Percentiles rank a stretch among this genome's conserved stretches.
Evolutionary conservation across 2,113 vertebrate genomes (phyloP).

Genomic region (Acrocephalus arundinaceus): DNA sequence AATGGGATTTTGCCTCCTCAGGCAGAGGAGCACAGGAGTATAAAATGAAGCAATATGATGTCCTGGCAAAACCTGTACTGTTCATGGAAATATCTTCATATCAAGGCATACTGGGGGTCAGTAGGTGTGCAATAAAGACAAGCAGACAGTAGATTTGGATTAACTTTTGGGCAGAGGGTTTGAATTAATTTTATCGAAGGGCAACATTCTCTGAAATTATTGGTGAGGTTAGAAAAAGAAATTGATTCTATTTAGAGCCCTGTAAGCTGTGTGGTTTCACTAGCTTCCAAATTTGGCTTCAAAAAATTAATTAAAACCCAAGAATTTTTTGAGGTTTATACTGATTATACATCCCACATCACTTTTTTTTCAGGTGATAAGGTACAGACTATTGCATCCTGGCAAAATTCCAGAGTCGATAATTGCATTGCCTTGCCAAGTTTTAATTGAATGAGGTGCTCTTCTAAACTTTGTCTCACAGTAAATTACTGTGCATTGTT

Average conservation of each 20-base stretch:
- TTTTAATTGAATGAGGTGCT: conserved; percentile 47
- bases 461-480: conserved; percentile 10
- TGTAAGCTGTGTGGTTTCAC: neutral
- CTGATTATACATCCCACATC: neutral
- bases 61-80: neutral
- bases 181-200: neutral
- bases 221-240: neutral
- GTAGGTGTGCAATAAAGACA: neutral
- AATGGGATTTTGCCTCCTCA: neutral
- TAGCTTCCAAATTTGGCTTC: neutral
- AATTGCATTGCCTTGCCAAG: conserved; percentile 47
- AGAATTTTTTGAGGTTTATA: neutral
- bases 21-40: neutral
- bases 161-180: neutral
- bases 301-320: conserved; percentile 20
- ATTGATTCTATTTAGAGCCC: neutral
- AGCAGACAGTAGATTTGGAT: neutral
- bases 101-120: neutral
- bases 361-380: conserved; percentile 11
- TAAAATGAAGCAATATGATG: neutral
- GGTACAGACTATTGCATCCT: neutral
- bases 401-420: conserved; percentile 6
- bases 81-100: neutral
- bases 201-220: neutral
- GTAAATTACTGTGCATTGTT: conserved; percentile 13